These are phyloP conservation scores for Python bivittatus DNA, from an alignment of 2,113 vertebrate species.

Conservation along the genomic window DNA sequence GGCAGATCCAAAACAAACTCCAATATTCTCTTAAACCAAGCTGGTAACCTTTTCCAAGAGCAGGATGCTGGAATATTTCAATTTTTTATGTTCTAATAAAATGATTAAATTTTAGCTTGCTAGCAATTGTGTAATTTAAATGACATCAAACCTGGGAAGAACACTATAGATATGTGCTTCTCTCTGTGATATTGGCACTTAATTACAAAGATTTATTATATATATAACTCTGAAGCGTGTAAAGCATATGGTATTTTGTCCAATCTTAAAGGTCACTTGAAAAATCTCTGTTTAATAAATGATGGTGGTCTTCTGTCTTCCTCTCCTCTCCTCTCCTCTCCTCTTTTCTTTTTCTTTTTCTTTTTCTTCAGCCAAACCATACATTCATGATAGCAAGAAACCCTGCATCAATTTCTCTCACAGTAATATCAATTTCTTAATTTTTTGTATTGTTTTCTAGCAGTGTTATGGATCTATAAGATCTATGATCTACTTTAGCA, in stretches of 20 bases:
- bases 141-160: background rate
- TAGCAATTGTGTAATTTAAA: background rate
- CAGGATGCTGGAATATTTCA: slow-evolving; percentile 22
- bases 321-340: too few species aligned
- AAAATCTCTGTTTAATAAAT: slow-evolving; percentile 31
- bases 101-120: background rate
- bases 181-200: background rate
- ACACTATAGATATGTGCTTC: background rate
- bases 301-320: slow-evolving; percentile 8
- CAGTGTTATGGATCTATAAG: background rate
- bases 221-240: slow-evolving; percentile 15
- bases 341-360: too few species aligned
- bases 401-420: background rate
- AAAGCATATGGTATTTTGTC: slow-evolving; percentile 2
- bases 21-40: background rate
- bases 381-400: background rate
- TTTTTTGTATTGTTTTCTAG: background rate
- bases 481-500: background rate
- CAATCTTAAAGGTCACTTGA: slow-evolving; percentile 37
- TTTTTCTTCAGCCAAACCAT: background rate
- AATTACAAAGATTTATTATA: slow-evolving; percentile 24
- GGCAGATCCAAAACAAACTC: slow-evolving; percentile 28
- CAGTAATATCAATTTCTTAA: background rate
- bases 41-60: background rate
- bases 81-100: slow-evolving; percentile 7